phyloP scores from a whole-genome alignment of 2,888 invertebrate genomes.

The Lasioglossum pauxillum region DNA sequence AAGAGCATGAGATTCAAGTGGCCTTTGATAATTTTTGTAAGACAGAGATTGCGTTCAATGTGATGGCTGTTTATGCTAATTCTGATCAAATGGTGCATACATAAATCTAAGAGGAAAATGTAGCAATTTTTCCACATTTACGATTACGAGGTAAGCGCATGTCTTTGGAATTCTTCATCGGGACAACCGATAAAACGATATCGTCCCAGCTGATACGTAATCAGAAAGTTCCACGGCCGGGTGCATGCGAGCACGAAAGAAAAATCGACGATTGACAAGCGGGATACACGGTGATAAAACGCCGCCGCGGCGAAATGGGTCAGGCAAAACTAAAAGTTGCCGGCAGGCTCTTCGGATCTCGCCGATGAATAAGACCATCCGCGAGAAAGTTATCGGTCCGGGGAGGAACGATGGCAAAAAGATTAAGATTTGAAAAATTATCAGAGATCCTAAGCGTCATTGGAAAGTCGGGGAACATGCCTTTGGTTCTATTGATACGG shows the following conservation, averaged over 20 bases:
- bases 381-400: constrained; percentile 66
- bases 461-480: constrained; percentile 2
- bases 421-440: constrained; percentile 11
- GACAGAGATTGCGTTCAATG: too few relatives aligned
- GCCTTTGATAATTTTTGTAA: not conserved
- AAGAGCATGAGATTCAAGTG: not conserved
- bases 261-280: constrained; percentile 29
- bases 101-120: too few relatives aligned
- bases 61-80: too few relatives aligned
- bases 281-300: constrained; percentile 31
- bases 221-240: constrained; percentile 27
- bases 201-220: constrained; percentile 6
- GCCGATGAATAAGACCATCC: constrained; percentile 38
- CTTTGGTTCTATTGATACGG: constrained; percentile 3
- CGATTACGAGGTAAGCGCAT: not conserved
- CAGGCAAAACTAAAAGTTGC: constrained; percentile 42
- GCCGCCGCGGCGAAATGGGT: constrained; percentile 29
- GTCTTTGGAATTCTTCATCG: not conserved
- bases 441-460: not conserved
- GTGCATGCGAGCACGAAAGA: constrained; percentile 28
- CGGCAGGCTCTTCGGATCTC: constrained; percentile 30
- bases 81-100: too few relatives aligned
- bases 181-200: not conserved
- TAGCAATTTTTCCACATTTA: not conserved
- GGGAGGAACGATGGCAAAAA: constrained; percentile 13